phyloP scores from a whole-genome alignment of 1,140 invertebrate species.

The Bombus superbus region DNA sequence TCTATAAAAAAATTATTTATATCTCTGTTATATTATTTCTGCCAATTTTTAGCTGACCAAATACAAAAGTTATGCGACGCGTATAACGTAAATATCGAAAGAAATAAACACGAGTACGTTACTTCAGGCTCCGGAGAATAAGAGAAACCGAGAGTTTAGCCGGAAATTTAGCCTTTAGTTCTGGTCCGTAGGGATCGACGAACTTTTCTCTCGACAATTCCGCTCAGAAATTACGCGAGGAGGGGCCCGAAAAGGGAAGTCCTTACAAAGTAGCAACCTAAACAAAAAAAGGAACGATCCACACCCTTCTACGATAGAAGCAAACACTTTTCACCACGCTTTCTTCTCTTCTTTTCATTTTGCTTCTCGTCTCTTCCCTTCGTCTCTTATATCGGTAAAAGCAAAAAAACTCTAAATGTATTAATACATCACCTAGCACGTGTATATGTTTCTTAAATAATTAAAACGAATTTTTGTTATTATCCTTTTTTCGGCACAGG shows the following conservation, averaged over 20 bases:
- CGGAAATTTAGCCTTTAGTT: neutral
- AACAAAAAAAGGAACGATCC: neutral
- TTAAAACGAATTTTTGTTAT: neutral
- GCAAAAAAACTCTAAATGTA: neutral
- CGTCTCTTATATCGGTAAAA: neutral
- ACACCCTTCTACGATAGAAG: neutral
- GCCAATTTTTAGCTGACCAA: neutral
- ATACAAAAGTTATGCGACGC: neutral
- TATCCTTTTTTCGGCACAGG: neutral
- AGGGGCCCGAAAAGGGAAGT: neutral
- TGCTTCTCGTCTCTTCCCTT: neutral
- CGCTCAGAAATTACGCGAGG: neutral
- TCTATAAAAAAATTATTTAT: neutral
- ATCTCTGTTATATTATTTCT: neutral
- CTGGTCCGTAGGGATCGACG: neutral
- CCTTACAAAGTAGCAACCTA: neutral
- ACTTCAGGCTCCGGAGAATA: neutral
- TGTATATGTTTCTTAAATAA: neutral
- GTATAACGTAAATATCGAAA: neutral
- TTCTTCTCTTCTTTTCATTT: neutral
- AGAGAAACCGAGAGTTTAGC: neutral
- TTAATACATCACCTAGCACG: neutral
- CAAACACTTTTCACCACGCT: neutral
- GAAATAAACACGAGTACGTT: neutral
- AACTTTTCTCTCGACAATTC: neutral